Base-by-base conservation (phyloP, 2,888 invertebrate species). In the Eustalomyia histrio region DNA sequence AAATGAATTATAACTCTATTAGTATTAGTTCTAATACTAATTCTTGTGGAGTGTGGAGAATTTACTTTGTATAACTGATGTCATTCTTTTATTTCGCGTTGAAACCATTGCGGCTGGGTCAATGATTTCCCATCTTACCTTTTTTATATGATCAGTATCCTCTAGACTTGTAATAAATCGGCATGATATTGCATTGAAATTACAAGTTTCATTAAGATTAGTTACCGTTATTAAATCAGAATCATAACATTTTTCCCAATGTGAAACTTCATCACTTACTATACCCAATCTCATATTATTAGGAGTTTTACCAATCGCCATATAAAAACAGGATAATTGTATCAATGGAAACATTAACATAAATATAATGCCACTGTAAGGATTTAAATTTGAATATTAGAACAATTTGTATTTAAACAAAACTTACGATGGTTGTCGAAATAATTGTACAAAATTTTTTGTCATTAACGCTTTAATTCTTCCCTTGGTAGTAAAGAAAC, bases 331-430 rank as follows among this genome's bases (percentile, higher is more conserved):
- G 52, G 94, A 91, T 80, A 95, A 92, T 92, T 97, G 95, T 24
- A 97, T 91, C 16, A 97, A 91, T 14, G 97, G 97, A 87, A 97
- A 95, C 73, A 96, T 85, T 78, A 97, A 91, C 82, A 97, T 94
- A 90, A 97, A 97, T 82, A 95, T 90, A 33, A 97, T 91, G 47
- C 96, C 95, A 8, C 96, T 97, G 91, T n/a, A 84, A 81, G 61
- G 1, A 12, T 12, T 39, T 39, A 35, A 21, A 72, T 53, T 39
- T 17, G 12, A 55, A 16, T 29, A 10, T 18, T 61, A 14, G 10
- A 24, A 10, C 21, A 18, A 50, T 24, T 5, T 57, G n/a, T n/a
- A n/a, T 33, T 24, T 17, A 29, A 21, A 14, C 4, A 68, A 39
- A 64, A 79, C 92, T 92, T 90, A 95, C 95, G 94, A 94, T 52